Evolutionary conservation across 2,888 invertebrate species (phyloP).

Genomic region (Drosophila pseudotakahashii): DNA sequence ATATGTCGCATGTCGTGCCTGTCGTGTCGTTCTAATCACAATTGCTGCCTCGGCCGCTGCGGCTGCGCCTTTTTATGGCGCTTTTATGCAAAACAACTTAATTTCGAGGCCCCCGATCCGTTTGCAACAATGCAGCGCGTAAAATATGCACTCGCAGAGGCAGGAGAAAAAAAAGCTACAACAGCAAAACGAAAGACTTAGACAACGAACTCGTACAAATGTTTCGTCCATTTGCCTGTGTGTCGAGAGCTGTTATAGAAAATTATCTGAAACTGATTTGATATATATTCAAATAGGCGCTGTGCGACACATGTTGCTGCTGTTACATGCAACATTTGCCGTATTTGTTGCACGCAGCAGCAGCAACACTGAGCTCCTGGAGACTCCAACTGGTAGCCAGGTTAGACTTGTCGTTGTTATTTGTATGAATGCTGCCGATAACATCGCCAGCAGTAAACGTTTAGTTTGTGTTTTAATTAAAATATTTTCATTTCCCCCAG

Average conservation of each 20-base stretch:
- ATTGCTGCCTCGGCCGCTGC: slow-evolving; percentile 55
- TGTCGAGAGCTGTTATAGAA: slow-evolving; percentile 73
- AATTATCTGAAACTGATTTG: slow-evolving; percentile 79
- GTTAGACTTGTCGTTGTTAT: slow-evolving; percentile 45
- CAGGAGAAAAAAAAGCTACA: slow-evolving; percentile 4
- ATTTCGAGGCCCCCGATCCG: slow-evolving; percentile 59
- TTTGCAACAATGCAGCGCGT: slow-evolving; percentile 67
- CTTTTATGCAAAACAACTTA: slow-evolving; percentile 82
- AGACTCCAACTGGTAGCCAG: slow-evolving; percentile 55
- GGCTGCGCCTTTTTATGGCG: slow-evolving; percentile 77
- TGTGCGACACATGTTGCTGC: slow-evolving; percentile 75
- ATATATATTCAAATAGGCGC: slow-evolving; percentile 79
- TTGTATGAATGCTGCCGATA: slow-evolving; percentile 63
- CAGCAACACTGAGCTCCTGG: slow-evolving; percentile 19
- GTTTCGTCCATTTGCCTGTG: slow-evolving; percentile 64
- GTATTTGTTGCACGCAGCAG: slow-evolving; percentile 48
- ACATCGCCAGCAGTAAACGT: slow-evolving; percentile 76
- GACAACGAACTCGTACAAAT: slow-evolving; percentile 71
- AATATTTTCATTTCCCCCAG: slow-evolving; percentile 67
- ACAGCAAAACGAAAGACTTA: slow-evolving; percentile 64
- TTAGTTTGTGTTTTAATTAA: slow-evolving; percentile 78
- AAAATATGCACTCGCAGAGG: slow-evolving; percentile 70
- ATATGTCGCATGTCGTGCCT: slow-evolving; percentile 79
- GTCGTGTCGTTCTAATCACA: slow-evolving; percentile 80
- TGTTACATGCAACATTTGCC: slow-evolving; percentile 57